A percentile compares a stretch with the other conserved stretches of the same genome.
Conservation (phyloP, 2,888 invertebrate species). For the Polydesmus complanatus region DNA sequence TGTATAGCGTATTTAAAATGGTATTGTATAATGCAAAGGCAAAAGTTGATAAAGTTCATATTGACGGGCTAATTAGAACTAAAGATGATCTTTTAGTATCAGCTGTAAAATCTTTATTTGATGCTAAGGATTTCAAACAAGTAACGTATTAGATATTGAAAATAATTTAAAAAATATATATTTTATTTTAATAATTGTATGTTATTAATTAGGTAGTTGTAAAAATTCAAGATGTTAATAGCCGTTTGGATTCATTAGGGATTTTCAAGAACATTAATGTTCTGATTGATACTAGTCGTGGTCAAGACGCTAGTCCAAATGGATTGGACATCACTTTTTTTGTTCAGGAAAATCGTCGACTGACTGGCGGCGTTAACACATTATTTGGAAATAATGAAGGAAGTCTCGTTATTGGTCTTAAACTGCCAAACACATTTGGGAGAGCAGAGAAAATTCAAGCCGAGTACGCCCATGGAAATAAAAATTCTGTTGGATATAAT, state of each 20-base stretch:
- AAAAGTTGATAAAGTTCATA: conserved; percentile 67
- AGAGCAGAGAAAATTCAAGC: conserved; percentile 66
- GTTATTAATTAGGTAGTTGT: conserved; percentile 32
- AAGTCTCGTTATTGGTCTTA: conserved; percentile 52
- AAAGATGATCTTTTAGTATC: conserved; percentile 73
- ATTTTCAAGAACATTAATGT: conserved; percentile 78
- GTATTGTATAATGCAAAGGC: conserved; percentile 37
- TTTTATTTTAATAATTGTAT: not conserved
- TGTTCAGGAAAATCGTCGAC: conserved; percentile 65
- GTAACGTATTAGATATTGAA: conserved; percentile 39
- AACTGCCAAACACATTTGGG: conserved; percentile 70
- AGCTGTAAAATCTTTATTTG: conserved; percentile 67
- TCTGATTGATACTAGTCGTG: conserved; percentile 72
- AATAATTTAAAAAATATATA: not conserved
- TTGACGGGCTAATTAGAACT: conserved; percentile 72
- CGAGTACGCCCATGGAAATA: conserved; percentile 73
- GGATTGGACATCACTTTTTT: conserved; percentile 78
- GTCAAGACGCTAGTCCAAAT: conserved; percentile 52
- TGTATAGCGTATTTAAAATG: too few species aligned
- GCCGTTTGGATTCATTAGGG: conserved; percentile 64
- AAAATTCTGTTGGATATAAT: conserved; percentile 65
- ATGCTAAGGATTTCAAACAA: conserved; percentile 71
- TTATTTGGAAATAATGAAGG: conserved; percentile 86
- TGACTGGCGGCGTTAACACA: conserved; percentile 73
- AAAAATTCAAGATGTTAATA: conserved; percentile 46